Evolutionary conservation across 2,888 invertebrate species (phyloP).

Genomic region (Sminthurinus aureus): DNA sequence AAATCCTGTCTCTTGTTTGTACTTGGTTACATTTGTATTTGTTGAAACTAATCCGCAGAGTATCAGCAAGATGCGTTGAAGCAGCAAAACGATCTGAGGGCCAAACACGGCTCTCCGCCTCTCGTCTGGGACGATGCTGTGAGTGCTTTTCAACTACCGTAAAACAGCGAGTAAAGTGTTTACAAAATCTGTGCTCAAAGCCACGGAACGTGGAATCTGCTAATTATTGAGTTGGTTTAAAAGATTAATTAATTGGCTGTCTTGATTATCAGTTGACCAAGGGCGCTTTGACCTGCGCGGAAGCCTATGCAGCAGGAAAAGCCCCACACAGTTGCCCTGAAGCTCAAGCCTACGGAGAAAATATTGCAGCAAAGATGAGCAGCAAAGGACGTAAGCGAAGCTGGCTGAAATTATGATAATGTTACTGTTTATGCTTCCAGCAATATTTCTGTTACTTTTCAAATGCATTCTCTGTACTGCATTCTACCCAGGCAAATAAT

Average conservation of each 20-base stretch:
- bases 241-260: too few species aligned
- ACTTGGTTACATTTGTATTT: too few species aligned
- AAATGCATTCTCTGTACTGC: too few species aligned
- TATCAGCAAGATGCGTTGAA: background rate
- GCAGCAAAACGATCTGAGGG: background rate
- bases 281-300: background rate
- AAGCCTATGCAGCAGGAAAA: background rate
- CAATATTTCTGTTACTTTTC: too few species aligned
- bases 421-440: too few species aligned
- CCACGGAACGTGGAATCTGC: too few species aligned
- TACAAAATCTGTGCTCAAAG: background rate
- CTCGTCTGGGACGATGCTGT: background rate
- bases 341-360: background rate
- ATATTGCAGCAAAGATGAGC: background rate
- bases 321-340: background rate
- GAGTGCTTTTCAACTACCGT: background rate
- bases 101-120: background rate
- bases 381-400: too few species aligned
- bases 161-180: background rate
- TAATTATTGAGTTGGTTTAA: too few species aligned
- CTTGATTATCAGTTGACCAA: background rate
- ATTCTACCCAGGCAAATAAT: too few species aligned
- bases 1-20: too few species aligned
- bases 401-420: too few species aligned
- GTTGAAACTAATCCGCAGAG: background rate